A percentile compares a stretch with the other conserved stretches of the same genome.
These are phyloP conservation scores for Tyria jacobaeae DNA, from an alignment of 2,888 invertebrate species.

Conservation along the genomic window DNA sequence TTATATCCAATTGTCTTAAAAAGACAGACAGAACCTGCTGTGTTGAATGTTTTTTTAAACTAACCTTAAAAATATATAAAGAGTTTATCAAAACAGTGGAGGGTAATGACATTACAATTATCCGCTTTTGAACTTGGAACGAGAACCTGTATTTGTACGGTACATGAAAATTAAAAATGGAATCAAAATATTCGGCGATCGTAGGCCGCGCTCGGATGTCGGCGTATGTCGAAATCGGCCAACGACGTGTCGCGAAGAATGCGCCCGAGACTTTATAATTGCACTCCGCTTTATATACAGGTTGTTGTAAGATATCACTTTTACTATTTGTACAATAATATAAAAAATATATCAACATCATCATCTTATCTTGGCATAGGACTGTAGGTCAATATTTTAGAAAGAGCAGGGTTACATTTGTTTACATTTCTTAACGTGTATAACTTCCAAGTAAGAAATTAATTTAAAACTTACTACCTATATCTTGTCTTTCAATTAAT, in stretches of 20 bases:
- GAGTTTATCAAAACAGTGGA: slow-evolving; percentile 32
- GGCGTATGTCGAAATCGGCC: slow-evolving; percentile 51
- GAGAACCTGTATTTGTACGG: slow-evolving; percentile 50
- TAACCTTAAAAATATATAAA: background rate
- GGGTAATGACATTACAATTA: slow-evolving; percentile 49
- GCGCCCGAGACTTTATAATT: slow-evolving; percentile 71
- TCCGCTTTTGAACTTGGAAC: slow-evolving; percentile 31
- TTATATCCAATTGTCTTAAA: too few species aligned
- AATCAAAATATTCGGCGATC: slow-evolving; percentile 44
- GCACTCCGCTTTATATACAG: slow-evolving; percentile 57
- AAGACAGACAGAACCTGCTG: too few species aligned
- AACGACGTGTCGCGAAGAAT: slow-evolving; percentile 79
- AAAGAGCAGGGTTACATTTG: too few species aligned
- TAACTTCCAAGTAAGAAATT: too few species aligned
- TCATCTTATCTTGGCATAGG: too few species aligned
- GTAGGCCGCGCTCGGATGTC: slow-evolving; percentile 34
- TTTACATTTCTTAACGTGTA: too few species aligned
- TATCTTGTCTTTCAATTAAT: too few species aligned
- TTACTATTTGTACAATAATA: background rate
- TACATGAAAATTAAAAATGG: slow-evolving; percentile 53
- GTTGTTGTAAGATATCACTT: slow-evolving; percentile 31
- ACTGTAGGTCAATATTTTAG: too few species aligned
- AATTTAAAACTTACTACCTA: too few species aligned
- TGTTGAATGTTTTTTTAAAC: too few species aligned
- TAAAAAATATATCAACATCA: too few species aligned